Conservation (phyloP, 2,888 invertebrate genomes). For the Torymus auratus region DNA sequence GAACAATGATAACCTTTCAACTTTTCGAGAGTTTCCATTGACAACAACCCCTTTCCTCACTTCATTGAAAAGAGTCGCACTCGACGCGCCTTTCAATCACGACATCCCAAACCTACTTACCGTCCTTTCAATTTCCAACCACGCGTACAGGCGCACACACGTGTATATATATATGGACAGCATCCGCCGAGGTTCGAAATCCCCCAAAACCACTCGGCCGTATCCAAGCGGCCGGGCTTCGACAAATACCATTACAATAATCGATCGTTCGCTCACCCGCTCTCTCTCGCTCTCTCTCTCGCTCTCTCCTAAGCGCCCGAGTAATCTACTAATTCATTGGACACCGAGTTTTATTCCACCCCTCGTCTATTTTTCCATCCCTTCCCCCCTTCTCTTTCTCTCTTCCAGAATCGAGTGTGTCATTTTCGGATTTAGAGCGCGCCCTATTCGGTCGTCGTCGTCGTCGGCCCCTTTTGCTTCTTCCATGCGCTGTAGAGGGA, state of each 20-base stretch:
- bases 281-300: neutral
- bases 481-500: no score
- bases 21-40: no score
- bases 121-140: neutral
- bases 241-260: conserved; percentile 51
- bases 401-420: conserved; percentile 36
- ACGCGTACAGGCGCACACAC: neutral
- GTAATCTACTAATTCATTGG: conserved; percentile 55
- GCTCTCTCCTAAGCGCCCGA: neutral
- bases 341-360: conserved; percentile 41
- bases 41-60: no score
- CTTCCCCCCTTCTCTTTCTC: conserved; percentile 7
- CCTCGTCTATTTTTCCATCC: neutral
- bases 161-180: no score
- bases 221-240: neutral
- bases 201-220: conserved; percentile 4
- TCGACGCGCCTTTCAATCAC: neutral
- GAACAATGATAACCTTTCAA: no score
- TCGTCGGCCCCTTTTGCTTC: no score
- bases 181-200: neutral
- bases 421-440: conserved; percentile 57
- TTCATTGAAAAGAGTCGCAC: no score
- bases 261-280: conserved; percentile 18
- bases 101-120: neutral
- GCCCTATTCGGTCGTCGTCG: no score